These are phyloP conservation scores for Platyscapa corneri DNA, from an alignment of 1,140 invertebrate genomes.

Conservation along the genomic window DNA sequence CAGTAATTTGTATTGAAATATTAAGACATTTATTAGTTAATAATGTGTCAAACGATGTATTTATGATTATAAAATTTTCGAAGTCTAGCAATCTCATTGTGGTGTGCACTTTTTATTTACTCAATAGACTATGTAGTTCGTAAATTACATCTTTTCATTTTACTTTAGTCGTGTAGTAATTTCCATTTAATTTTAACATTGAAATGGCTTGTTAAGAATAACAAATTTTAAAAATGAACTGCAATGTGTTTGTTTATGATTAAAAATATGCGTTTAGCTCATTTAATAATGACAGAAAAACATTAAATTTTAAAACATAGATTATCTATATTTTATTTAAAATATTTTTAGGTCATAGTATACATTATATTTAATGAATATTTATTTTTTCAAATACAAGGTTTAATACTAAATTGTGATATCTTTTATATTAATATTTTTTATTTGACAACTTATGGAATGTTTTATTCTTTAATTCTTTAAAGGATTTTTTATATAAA, in stretches of 20 bases:
- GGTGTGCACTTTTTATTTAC: not conserved
- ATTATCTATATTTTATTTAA: not conserved
- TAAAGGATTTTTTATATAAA: no score
- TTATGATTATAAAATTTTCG: not conserved
- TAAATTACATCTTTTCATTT: not conserved
- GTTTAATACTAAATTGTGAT: not conserved
- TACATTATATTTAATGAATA: conserved; percentile 3
- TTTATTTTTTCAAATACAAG: not conserved
- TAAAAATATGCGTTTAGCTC: not conserved
- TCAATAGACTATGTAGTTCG: not conserved
- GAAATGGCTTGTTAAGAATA: not conserved
- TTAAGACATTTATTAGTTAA: not conserved
- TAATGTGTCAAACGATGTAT: no score
- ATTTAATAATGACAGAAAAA: not conserved
- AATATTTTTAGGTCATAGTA: not conserved
- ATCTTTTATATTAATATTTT: not conserved
- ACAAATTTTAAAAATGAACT: not conserved
- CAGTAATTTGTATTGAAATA: not conserved
- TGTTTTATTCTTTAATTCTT: not conserved
- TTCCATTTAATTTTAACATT: not conserved
- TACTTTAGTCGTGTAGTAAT: not conserved
- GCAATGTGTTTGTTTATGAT: not conserved
- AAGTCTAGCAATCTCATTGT: not conserved
- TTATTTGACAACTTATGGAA: not conserved
- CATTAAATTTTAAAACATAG: not conserved